Evolutionary conservation across 2,113 vertebrate species (phyloP).

Genomic region (Sylvicapra grimmia): DNA sequence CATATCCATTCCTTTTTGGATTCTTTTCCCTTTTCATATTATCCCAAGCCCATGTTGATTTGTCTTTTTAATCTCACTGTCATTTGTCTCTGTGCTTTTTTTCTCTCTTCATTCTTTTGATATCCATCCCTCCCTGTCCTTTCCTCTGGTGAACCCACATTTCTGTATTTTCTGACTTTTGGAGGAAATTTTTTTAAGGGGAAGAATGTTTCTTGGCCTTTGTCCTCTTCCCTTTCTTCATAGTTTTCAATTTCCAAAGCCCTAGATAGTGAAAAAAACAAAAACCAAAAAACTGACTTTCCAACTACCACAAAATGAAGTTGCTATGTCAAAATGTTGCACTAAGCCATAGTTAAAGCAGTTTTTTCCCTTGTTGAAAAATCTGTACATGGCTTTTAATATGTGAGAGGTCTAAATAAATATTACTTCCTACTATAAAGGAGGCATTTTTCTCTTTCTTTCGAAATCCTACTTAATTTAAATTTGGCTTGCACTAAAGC

Average conservation of each 20-base stretch:
- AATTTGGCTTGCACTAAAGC: background rate
- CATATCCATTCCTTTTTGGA: background rate
- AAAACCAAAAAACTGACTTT: background rate
- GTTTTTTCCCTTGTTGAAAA: background rate
- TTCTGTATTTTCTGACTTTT: background rate
- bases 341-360: background rate
- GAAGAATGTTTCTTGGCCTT: background rate
- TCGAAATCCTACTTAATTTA: background rate
- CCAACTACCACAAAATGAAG: background rate
- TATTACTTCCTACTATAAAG: background rate
- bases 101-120: background rate
- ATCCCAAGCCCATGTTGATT: background rate
- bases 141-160: background rate
- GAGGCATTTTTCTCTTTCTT: background rate
- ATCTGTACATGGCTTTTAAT: background rate
- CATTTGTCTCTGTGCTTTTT: background rate
- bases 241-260: background rate
- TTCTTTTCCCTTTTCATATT: background rate
- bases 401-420: background rate
- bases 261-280: background rate
- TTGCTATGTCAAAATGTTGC: background rate
- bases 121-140: background rate
- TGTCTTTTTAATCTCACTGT: background rate
- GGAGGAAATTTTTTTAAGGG: background rate
- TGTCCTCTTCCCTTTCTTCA: background rate